These are phyloP conservation scores for Drosophila rellima DNA, from an alignment of 2,888 invertebrate genomes.

Conservation along the genomic window DNA sequence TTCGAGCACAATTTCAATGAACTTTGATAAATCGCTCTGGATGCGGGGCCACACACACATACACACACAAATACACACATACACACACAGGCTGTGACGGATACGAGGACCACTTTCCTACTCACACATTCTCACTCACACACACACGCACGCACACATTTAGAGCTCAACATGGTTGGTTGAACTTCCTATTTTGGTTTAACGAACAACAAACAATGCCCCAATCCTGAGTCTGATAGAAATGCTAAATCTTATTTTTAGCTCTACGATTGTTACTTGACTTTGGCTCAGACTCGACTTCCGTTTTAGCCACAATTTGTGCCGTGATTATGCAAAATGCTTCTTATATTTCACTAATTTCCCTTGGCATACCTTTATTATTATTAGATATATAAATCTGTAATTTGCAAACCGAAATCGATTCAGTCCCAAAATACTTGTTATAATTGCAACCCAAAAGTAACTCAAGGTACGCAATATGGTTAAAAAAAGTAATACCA, in stretches of 20 bases:
- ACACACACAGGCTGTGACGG: conserved; percentile 28
- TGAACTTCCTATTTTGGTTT: conserved; percentile 69
- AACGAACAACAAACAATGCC: conserved; percentile 21
- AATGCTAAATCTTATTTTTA: conserved; percentile 67
- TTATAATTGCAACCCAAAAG: background rate
- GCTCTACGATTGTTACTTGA: conserved; percentile 41
- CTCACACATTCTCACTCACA: no score
- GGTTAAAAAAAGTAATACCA: background rate
- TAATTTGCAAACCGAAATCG: conserved; percentile 19
- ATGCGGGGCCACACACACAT: conserved; percentile 14
- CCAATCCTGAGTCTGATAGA: conserved; percentile 2
- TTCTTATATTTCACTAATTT: conserved; percentile 41
- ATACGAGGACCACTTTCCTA: conserved; percentile 37
- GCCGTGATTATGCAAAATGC: conserved; percentile 68
- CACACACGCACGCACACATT: conserved; percentile 17
- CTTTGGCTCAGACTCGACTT: conserved; percentile 4
- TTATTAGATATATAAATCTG: conserved; percentile 34
- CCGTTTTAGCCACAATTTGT: conserved; percentile 43
- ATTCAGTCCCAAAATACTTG: conserved; percentile 16
- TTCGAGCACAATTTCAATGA: conserved; percentile 69
- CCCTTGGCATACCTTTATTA: conserved; percentile 17
- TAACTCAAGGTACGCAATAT: background rate
- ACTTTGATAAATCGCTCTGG: conserved; percentile 74
- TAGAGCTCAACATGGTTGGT: conserved; percentile 41
- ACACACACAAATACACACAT: conserved; percentile 7